Evolutionary conservation across 1,140 invertebrate species (phyloP).

Genomic region (Eufriesea mexicana): DNA sequence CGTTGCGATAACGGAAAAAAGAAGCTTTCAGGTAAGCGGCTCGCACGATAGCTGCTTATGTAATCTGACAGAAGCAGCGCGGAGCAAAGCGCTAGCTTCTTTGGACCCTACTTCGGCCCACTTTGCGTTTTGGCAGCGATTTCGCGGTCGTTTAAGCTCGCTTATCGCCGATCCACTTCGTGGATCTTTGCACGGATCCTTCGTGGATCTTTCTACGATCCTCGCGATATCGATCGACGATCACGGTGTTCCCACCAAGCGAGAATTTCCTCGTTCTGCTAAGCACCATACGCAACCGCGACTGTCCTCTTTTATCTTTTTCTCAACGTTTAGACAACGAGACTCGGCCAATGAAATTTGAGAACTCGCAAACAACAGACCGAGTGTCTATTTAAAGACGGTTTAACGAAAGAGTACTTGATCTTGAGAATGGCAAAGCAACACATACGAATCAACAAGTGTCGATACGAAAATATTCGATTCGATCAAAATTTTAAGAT

Average conservation of each 20-base stretch:
- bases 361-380: background rate
- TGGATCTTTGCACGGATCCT: background rate
- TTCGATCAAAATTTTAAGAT: background rate
- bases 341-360: background rate
- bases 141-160: slow-evolving; percentile 28
- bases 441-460: background rate
- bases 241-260: too few species aligned
- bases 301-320: background rate
- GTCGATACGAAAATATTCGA: background rate
- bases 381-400: background rate
- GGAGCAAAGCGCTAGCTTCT: background rate
- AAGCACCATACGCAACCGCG: background rate
- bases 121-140: slow-evolving; percentile 31
- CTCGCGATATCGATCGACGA: too few species aligned
- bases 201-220: background rate
- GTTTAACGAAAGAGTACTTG: background rate
- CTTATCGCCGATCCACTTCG: slow-evolving; percentile 42
- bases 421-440: background rate
- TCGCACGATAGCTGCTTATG: slow-evolving; percentile 39
- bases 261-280: background rate
- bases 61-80: slow-evolving; percentile 25
- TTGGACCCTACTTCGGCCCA: background rate
- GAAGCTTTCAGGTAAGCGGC: slow-evolving; percentile 22
- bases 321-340: background rate
- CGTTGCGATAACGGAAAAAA: slow-evolving; percentile 46